These are phyloP conservation scores for Zoanthus sociatus DNA, from an alignment of 92 coral and sea anemone species.

Conservation along the genomic window DNA sequence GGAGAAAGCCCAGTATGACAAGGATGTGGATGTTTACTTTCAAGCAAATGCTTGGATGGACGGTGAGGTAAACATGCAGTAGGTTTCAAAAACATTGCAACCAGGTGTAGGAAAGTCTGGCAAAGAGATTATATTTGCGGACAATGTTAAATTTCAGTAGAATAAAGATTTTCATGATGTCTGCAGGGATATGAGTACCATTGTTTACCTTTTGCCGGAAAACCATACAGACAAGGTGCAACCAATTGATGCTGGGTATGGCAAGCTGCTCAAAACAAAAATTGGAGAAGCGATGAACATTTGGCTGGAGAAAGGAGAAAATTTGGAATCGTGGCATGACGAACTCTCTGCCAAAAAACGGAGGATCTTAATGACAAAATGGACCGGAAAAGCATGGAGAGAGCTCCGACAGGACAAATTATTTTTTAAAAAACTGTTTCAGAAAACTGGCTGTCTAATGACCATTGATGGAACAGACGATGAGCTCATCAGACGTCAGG, in stretches of 20 bases:
- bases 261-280: slow-evolving; percentile 42
- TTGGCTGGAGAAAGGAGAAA: slow-evolving; percentile 28
- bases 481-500: slow-evolving; percentile 16
- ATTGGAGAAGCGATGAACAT: slow-evolving; percentile 33
- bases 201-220: slow-evolving; percentile 44
- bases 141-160: slow-evolving; percentile 43
- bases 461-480: slow-evolving; percentile 2
- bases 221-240: slow-evolving; percentile 45
- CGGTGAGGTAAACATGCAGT: slow-evolving; percentile 44
- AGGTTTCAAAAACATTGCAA: slow-evolving; percentile 43
- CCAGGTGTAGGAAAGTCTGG: slow-evolving; percentile 33
- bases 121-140: slow-evolving; percentile 43
- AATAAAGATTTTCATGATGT: slow-evolving; percentile 46
- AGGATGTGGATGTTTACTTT: slow-evolving; percentile 41
- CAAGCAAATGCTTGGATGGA: slow-evolving; percentile 52
- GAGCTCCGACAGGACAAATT: slow-evolving; percentile 34
- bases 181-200: slow-evolving; percentile 41
- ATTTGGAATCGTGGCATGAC: slow-evolving; percentile 43
- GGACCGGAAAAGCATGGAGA: slow-evolving; percentile 25
- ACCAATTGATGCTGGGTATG: slow-evolving; percentile 46
- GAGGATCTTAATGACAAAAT: slow-evolving; percentile 35
- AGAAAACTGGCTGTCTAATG: slow-evolving; percentile 16
- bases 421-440: slow-evolving; percentile 35
- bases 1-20: slow-evolving; percentile 52
- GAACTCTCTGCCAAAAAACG: slow-evolving; percentile 11